A percentile compares a stretch with the other conserved stretches of the same genome.
phyloP scores from a whole-genome alignment of 2,888 invertebrate genomes.

The Coremacera marginata region DNA sequence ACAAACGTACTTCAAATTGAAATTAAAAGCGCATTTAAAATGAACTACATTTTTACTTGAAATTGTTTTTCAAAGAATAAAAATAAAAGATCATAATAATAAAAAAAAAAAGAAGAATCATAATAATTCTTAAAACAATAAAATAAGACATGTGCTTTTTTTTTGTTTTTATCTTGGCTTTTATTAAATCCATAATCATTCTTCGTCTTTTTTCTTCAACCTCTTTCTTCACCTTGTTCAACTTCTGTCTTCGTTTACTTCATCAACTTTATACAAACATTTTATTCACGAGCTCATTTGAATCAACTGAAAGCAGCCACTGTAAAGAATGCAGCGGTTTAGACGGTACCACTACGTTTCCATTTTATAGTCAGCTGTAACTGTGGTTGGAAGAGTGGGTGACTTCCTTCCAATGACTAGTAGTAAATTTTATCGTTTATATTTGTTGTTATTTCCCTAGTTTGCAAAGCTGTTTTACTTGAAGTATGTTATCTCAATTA shows the following conservation, averaged over 20 bases:
- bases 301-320: constrained; percentile 12
- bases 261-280: background rate
- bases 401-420: background rate
- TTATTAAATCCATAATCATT: no score
- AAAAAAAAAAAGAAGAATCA: no score
- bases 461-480: background rate
- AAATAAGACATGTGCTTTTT: no score
- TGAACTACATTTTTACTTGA: background rate
- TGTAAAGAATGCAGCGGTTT: background rate
- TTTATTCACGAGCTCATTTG: background rate
- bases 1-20: background rate
- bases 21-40: background rate
- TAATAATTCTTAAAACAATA: no score
- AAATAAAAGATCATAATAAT: no score
- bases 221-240: background rate
- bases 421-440: background rate
- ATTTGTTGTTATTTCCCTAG: background rate
- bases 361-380: constrained; percentile 8
- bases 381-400: background rate
- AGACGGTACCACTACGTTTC: background rate
- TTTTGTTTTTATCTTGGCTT: no score
- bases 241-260: background rate
- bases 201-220: no score
- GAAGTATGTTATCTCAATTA: constrained; percentile 44
- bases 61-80: background rate